phyloP scores from a whole-genome alignment of 2,113 vertebrate species.

The Danionella cerebrum region DNA sequence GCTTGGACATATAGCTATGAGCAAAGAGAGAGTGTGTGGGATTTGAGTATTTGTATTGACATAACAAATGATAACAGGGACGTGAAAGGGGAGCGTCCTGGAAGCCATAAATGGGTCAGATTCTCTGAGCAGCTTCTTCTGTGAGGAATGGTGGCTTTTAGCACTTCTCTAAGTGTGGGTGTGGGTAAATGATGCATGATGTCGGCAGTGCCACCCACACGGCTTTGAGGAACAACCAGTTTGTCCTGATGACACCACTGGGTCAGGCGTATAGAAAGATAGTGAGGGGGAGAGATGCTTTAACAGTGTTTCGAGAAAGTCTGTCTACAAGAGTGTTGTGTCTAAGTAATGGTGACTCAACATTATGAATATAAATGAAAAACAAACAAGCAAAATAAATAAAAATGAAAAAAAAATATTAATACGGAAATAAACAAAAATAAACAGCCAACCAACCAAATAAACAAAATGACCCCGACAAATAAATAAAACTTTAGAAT shows the following conservation, averaged over 20 bases:
- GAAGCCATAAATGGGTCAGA: background rate
- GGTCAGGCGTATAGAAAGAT: background rate
- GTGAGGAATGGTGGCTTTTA: background rate
- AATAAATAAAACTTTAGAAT: no score
- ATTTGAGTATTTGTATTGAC: constrained; percentile 8
- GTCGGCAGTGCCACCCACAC: background rate
- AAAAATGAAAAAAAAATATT: no score
- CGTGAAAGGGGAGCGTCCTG: background rate
- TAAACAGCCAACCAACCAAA: no score
- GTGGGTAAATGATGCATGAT: constrained; percentile 2
- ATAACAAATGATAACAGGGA: constrained; percentile 4
- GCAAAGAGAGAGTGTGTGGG: background rate
- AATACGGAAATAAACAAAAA: no score
- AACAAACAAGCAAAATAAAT: no score
- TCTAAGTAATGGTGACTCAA: background rate
- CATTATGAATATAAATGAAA: background rate
- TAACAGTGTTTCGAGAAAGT: background rate
- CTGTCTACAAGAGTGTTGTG: background rate
- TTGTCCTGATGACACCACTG: background rate
- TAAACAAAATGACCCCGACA: no score
- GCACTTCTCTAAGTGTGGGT: background rate
- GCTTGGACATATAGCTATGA: background rate
- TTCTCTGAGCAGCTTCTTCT: background rate
- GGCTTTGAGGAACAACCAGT: background rate
- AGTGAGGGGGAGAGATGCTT: no score